Conservation (phyloP, 2,888 invertebrate genomes). For the Camponotus fellah region DNA sequence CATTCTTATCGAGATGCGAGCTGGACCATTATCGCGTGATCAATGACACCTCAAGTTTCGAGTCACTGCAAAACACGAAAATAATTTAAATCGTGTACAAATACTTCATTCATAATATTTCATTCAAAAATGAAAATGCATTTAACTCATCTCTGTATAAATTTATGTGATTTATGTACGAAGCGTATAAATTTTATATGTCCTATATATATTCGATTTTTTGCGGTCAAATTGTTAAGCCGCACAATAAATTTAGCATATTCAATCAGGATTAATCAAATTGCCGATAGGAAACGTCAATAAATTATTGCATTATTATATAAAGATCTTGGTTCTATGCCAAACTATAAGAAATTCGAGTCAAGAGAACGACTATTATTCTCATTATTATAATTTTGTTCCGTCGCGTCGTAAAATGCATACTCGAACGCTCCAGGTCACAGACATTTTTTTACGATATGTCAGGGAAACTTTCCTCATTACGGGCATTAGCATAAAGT, state of each 20-base stretch:
- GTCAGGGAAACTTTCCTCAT: constrained; percentile 42
- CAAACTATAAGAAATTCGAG: constrained; percentile 12
- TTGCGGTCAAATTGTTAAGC: constrained; percentile 8
- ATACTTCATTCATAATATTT: constrained; percentile 19
- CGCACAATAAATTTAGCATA: constrained; percentile 14
- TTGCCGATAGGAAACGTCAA: constrained; percentile 14
- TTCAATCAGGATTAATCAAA: constrained; percentile 19
- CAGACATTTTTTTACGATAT: constrained; percentile 47
- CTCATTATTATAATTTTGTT: constrained; percentile 21
- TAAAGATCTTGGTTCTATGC: neutral
- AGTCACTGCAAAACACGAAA: neutral
- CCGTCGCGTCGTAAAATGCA: constrained; percentile 11
- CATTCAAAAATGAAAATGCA: neutral
- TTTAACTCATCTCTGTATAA: neutral
- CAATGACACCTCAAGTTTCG: neutral
- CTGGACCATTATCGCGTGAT: constrained; percentile 25
- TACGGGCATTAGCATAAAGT: constrained; percentile 47
- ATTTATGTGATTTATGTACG: neutral
- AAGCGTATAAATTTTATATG: constrained; percentile 13
- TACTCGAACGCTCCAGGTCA: neutral
- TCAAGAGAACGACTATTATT: constrained; percentile 5
- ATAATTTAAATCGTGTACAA: neutral
- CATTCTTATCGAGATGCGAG: constrained; percentile 3
- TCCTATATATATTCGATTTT: neutral
- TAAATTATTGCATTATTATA: constrained; percentile 21